These are phyloP conservation scores for Oreochromis grahami DNA, from an alignment of 2,797 vertebrate species.

Conservation along the genomic window DNA sequence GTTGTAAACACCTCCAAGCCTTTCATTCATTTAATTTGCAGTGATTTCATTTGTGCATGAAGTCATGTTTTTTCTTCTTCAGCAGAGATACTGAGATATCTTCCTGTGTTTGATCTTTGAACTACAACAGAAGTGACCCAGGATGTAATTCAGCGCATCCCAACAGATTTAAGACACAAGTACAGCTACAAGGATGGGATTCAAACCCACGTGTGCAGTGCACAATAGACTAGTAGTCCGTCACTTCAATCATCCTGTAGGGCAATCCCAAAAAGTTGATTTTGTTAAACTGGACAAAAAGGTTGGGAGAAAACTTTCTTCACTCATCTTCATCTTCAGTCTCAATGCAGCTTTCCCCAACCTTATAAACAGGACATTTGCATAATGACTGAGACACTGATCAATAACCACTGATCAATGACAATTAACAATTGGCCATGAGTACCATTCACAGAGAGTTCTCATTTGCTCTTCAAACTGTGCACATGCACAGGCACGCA, in stretches of 20 bases:
- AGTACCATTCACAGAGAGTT: no score
- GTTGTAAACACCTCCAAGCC: neutral
- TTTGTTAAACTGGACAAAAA: neutral
- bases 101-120: neutral
- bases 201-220: conserved; percentile 86
- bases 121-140: neutral
- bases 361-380: neutral
- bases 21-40: neutral
- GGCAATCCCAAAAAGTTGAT: neutral
- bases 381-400: neutral
- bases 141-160: neutral
- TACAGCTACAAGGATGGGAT: conserved; percentile 72
- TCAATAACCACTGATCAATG: neutral
- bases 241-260: conserved; percentile 66
- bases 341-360: neutral
- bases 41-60: neutral
- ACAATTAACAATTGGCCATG: no score
- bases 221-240: conserved; percentile 94
- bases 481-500: no score
- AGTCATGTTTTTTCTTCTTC: neutral
- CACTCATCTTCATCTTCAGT: fast-evolving
- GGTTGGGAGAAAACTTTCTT: neutral
- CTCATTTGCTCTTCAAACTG: no score
- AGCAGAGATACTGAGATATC: neutral
- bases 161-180: neutral